phyloP scores from a whole-genome alignment of 1,140 invertebrate species.

The Doryteuthis pealeii region DNA sequence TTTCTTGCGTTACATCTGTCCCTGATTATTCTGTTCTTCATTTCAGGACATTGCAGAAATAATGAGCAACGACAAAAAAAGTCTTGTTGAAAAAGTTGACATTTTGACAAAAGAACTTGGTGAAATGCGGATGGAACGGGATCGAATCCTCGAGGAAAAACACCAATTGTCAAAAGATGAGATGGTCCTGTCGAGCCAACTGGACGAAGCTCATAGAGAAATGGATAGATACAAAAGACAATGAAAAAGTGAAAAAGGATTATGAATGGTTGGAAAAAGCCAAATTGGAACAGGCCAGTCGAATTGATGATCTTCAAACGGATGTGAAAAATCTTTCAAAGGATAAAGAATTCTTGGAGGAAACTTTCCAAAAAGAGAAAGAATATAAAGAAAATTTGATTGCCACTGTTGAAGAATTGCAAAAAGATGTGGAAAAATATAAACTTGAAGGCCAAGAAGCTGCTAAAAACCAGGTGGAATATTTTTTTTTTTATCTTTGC shows the following conservation, averaged over 20 bases:
- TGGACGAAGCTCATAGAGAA: conserved; percentile 34
- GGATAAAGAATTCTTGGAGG: conserved; percentile 26
- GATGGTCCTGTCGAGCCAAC: conserved; percentile 38
- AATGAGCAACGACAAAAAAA: conserved; percentile 42
- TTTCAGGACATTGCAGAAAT: conserved; percentile 41
- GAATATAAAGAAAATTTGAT: neutral
- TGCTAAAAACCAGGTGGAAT: conserved; percentile 43
- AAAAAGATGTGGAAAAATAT: neutral
- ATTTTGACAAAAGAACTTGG: conserved; percentile 40
- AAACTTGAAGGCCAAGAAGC: conserved; percentile 30
- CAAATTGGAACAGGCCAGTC: neutral
- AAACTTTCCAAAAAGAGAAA: conserved; percentile 22
- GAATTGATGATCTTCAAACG: conserved; percentile 31
- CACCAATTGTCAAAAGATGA: conserved; percentile 37
- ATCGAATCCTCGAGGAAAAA: conserved; percentile 43
- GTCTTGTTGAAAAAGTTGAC: conserved; percentile 42
- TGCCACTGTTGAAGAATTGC: neutral
- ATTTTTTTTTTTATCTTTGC: neutral
- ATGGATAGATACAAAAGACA: conserved; percentile 29
- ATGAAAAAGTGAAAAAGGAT: conserved; percentile 30
- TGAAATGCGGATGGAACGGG: conserved; percentile 37
- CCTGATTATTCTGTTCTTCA: neutral
- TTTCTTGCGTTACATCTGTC: too few species aligned
- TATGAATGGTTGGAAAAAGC: conserved; percentile 24
- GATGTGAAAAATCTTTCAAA: conserved; percentile 33